Conservation (phyloP, 1,140 invertebrate genomes). For the Sycophaga agraensis region DNA sequence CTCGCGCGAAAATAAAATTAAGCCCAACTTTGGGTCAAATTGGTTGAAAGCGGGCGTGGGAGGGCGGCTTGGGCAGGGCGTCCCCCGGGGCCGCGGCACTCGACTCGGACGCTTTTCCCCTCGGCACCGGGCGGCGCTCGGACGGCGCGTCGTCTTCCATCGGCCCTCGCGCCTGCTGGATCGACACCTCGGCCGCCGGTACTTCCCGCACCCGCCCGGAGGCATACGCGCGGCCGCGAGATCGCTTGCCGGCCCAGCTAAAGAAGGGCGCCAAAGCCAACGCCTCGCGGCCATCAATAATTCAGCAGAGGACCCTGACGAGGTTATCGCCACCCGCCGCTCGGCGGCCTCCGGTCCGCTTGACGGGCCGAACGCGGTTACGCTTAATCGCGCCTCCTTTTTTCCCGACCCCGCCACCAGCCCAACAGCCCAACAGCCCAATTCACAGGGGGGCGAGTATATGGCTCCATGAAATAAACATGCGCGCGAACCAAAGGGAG, state of each 20-base stretch:
- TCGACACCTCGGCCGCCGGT: no score
- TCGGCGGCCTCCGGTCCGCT: background rate
- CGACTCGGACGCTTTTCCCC: background rate
- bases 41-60: constrained; percentile 62
- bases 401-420: no score
- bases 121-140: no score
- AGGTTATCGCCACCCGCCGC: constrained; percentile 39
- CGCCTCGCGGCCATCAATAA: constrained; percentile 45
- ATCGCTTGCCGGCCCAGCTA: background rate
- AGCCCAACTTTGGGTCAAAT: constrained; percentile 63
- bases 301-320: constrained; percentile 50
- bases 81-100: constrained; percentile 36
- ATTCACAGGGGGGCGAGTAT: no score
- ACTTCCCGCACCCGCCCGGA: no score
- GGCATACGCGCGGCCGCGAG: no score
- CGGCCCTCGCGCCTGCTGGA: no score
- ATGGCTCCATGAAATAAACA: no score
- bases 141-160: no score
- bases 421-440: no score
- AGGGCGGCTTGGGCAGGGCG: constrained; percentile 39
- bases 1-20: constrained; percentile 63
- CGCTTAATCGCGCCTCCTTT: constrained; percentile 14
- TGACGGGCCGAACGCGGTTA: constrained; percentile 10
- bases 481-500: no score
- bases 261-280: background rate